Base-by-base conservation (phyloP, 2,797 vertebrate species). In the Psittacula derbiana region DNA sequence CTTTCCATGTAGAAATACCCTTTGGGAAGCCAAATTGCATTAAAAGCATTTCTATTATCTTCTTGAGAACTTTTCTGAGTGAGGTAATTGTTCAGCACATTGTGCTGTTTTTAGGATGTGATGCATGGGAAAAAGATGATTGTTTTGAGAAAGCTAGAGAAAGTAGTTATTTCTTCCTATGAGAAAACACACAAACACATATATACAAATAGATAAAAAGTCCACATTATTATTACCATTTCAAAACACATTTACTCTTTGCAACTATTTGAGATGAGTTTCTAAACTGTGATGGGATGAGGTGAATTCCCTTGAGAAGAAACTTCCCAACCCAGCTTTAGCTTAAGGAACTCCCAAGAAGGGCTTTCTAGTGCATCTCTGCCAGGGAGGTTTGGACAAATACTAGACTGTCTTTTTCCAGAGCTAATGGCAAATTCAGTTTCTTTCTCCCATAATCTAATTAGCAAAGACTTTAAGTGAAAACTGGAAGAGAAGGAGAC, bases 141-240 rank as follows among this genome's bases (percentile, higher is more conserved):
- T 93, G 60, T 91, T 95, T 96, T 93, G 86, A 76, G 89, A 95
- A 95, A 92, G 50, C 40, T 86, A 31, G 92, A 50, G 31, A 79
- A 92, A 85, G 8, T 18, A 50, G 8, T 12, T 52, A 90, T 75
- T 65, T 49, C 50, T 64, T 82, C 33, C 33, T 94, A 30, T 81
- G 76, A 93, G 86, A 38, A 92, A 92, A 25, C 49, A 81, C 0
- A 21, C 23, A 74, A 81, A n/a, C n/a, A 44, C 40, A 43, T 24
- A 33, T 27, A 40, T 31, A 55, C 52, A 80, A 88, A 8, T 15
- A 84, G 49, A 88, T 74, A 43, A 16, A 36, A 88, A 44, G 5
- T 64, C n/a, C 9, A 21, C 33, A n/a, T 72, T 50, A 58, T 70
- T 81, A 57, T 72, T 86, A 50, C 16, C 3, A 53, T 83, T 89